These are phyloP conservation scores for Melanaphis sacchari DNA, from an alignment of 1,140 invertebrate genomes.

Conservation along the genomic window DNA sequence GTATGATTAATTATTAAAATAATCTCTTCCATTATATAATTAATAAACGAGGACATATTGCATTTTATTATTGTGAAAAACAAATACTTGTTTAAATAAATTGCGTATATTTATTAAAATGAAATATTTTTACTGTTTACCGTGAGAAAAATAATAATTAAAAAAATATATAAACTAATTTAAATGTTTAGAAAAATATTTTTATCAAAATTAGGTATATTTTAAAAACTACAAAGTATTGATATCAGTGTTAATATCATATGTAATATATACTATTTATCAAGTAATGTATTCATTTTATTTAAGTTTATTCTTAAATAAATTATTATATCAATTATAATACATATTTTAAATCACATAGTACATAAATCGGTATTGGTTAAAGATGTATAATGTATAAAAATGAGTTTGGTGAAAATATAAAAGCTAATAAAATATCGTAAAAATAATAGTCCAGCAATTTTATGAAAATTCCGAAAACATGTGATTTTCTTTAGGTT, in stretches of 20 bases:
- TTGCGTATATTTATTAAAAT: neutral
- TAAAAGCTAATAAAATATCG: neutral
- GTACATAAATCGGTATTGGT: neutral
- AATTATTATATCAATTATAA: too few relatives aligned
- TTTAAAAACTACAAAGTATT: neutral
- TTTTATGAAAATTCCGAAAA: neutral
- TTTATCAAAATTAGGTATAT: neutral
- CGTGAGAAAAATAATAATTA: too few relatives aligned
- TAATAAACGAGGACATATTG: neutral
- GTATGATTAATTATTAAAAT: neutral
- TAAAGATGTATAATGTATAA: neutral
- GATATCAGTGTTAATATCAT: neutral
- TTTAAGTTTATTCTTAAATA: neutral
- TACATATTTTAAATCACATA: too few relatives aligned
- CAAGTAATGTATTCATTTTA: too few relatives aligned
- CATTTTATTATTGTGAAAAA: neutral
- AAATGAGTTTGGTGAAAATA: neutral
- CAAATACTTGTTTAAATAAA: neutral
- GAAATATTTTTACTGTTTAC: neutral
- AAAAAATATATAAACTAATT: neutral
- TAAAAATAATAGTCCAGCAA: neutral
- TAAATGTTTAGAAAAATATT: neutral
- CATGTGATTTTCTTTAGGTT: neutral
- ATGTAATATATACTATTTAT: neutral
- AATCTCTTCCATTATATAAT: neutral